These are phyloP conservation scores for Hyla sarda DNA, from an alignment of 2,113 vertebrate species.

Conservation along the genomic window DNA sequence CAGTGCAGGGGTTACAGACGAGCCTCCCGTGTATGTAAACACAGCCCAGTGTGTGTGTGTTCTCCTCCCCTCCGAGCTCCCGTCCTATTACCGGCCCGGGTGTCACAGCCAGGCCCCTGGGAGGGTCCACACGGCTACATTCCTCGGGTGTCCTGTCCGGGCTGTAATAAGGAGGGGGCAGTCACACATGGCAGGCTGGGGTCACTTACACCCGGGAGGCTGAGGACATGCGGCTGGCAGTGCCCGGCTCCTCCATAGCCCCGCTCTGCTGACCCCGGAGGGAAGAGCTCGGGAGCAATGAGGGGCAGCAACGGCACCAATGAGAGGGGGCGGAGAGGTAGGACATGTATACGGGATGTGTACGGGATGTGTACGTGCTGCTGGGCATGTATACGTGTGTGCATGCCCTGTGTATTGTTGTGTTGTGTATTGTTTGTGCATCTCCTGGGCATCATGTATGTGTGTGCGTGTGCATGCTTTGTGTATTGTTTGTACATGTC, in stretches of 20 bases:
- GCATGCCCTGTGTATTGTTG: neutral
- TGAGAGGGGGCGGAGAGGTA: constrained; percentile 36
- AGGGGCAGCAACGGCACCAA: constrained; percentile 17
- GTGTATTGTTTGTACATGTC: too few species aligned
- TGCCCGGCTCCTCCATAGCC: neutral
- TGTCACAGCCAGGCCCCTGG: neutral
- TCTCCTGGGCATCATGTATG: too few species aligned
- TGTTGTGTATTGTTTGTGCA: neutral
- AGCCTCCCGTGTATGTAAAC: constrained; percentile 46
- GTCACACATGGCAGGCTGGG: constrained; percentile 38
- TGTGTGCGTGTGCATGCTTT: too few species aligned
- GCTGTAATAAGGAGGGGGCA: constrained; percentile 28
- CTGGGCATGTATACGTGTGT: constrained; percentile 5
- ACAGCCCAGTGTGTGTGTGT: neutral
- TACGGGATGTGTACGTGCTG: neutral
- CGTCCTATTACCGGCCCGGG: neutral
- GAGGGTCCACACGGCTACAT: neutral
- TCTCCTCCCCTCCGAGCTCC: neutral
- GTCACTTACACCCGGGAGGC: neutral
- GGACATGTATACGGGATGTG: neutral
- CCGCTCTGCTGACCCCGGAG: constrained; percentile 16
- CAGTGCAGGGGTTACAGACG: too few species aligned
- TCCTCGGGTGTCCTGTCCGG: constrained; percentile 44
- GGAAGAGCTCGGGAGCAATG: constrained; percentile 17
- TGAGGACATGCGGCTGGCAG: constrained; percentile 25